These are phyloP conservation scores for Phortica okadai DNA, from an alignment of 2,888 invertebrate species.

Conservation along the genomic window DNA sequence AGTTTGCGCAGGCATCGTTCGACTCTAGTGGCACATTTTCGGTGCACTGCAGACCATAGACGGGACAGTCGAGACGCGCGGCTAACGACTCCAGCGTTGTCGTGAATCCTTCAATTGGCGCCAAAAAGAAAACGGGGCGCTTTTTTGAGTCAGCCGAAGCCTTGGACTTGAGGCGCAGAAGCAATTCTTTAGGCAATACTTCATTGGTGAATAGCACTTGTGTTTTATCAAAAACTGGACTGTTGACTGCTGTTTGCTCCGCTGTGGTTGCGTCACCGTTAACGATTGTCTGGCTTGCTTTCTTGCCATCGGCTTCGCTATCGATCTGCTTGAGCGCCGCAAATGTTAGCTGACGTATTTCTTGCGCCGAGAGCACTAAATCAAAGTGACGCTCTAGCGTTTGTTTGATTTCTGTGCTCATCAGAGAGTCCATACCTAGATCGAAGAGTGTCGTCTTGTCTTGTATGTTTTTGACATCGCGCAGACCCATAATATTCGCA, in stretches of 20 bases:
- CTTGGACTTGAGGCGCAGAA: slow-evolving; percentile 82
- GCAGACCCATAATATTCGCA: slow-evolving; percentile 92
- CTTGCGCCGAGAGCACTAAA: slow-evolving; percentile 91
- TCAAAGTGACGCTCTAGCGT: slow-evolving; percentile 95
- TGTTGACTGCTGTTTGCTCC: slow-evolving; percentile 65
- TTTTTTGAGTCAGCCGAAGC: slow-evolving; percentile 69
- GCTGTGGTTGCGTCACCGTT: slow-evolving; percentile 34
- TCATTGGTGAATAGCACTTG: slow-evolving; percentile 80
- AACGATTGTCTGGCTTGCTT: neutral
- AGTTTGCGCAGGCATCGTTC: slow-evolving; percentile 84
- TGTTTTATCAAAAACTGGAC: slow-evolving; percentile 74
- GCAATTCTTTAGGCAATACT: slow-evolving; percentile 85
- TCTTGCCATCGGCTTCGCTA: slow-evolving; percentile 10
- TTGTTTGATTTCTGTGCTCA: slow-evolving; percentile 99
- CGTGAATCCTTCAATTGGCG: slow-evolving; percentile 93
- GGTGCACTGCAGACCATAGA: slow-evolving; percentile 93
- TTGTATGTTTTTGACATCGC: slow-evolving; percentile 88
- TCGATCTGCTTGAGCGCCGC: slow-evolving; percentile 81
- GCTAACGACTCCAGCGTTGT: slow-evolving; percentile 85
- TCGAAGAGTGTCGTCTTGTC: slow-evolving; percentile 90
- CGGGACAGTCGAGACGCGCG: slow-evolving; percentile 83
- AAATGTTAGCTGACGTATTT: slow-evolving; percentile 91
- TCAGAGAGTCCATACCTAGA: slow-evolving; percentile 97
- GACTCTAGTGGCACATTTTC: slow-evolving; percentile 84
- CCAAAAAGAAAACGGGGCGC: slow-evolving; percentile 82